A percentile compares a stretch with the other conserved stretches of the same genome.
Evolutionary conservation across 2,113 vertebrate genomes (phyloP).

Genomic region (Cryptotis parvus): DNA sequence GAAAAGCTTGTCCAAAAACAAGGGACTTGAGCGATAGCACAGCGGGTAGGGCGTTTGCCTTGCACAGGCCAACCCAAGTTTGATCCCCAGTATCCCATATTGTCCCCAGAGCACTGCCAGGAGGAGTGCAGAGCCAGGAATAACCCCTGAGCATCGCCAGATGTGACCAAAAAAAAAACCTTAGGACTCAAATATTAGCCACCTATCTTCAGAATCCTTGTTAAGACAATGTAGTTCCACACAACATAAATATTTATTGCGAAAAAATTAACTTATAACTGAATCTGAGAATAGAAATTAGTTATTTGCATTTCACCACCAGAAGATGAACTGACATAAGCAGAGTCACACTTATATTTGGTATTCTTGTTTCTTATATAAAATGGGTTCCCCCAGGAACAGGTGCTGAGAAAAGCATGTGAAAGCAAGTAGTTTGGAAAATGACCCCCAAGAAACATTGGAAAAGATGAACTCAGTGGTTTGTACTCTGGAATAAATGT

Average conservation of each 20-base stretch:
- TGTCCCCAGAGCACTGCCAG: no score
- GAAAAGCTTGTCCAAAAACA: background rate
- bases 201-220: background rate
- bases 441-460: background rate
- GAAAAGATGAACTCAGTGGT: background rate
- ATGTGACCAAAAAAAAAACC: no score
- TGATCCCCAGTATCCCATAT: no score
- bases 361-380: background rate
- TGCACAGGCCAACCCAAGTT: no score
- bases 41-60: no score
- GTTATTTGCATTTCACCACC: background rate
- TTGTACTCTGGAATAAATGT: background rate
- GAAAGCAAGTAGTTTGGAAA: background rate
- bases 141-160: no score
- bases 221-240: background rate
- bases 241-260: background rate
- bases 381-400: background rate
- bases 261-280: constrained; percentile 28
- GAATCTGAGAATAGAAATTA: constrained; percentile 10
- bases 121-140: no score
- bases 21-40: no score
- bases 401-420: background rate
- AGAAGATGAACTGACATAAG: background rate
- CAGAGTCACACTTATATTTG: background rate
- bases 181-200: background rate